Conservation (phyloP, 2,888 invertebrate genomes). For the Drosophila macrospina region DNA sequence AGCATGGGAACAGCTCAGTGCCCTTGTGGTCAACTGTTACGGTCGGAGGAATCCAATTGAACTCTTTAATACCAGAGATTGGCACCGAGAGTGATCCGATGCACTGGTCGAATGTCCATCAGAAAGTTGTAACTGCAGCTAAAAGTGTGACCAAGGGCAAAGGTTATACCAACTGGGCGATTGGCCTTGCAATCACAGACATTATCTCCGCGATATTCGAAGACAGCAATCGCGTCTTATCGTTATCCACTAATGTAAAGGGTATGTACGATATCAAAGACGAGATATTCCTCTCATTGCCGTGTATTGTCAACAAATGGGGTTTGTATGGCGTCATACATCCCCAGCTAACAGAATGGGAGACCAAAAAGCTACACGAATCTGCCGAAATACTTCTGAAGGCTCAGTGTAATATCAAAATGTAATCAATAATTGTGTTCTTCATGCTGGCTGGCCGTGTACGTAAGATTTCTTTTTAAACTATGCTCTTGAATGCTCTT, state of each 20-base stretch:
- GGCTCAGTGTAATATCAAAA: slow-evolving; percentile 43
- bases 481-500: neutral
- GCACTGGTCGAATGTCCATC: slow-evolving; percentile 90
- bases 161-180: slow-evolving; percentile 95
- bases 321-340: slow-evolving; percentile 90
- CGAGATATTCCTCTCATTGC: slow-evolving; percentile 93
- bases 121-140: slow-evolving; percentile 91
- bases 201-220: slow-evolving; percentile 89
- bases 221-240: slow-evolving; percentile 89
- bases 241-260: slow-evolving; percentile 88
- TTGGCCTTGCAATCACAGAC: slow-evolving; percentile 90
- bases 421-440: slow-evolving; percentile 5
- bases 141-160: slow-evolving; percentile 92
- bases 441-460: slow-evolving; percentile 3
- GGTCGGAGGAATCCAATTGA: slow-evolving; percentile 92
- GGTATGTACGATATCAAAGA: slow-evolving; percentile 89
- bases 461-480: neutral
- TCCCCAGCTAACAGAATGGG: slow-evolving; percentile 88
- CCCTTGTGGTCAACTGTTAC: slow-evolving; percentile 96
- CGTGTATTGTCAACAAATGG: slow-evolving; percentile 89
- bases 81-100: slow-evolving; percentile 90
- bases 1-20: slow-evolving; percentile 94
- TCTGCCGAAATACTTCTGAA: slow-evolving; percentile 87
- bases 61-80: slow-evolving; percentile 89
- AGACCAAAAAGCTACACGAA: slow-evolving; percentile 87